phyloP scores from a whole-genome alignment of 2,888 invertebrate genomes.

The Brenthis ino region DNA sequence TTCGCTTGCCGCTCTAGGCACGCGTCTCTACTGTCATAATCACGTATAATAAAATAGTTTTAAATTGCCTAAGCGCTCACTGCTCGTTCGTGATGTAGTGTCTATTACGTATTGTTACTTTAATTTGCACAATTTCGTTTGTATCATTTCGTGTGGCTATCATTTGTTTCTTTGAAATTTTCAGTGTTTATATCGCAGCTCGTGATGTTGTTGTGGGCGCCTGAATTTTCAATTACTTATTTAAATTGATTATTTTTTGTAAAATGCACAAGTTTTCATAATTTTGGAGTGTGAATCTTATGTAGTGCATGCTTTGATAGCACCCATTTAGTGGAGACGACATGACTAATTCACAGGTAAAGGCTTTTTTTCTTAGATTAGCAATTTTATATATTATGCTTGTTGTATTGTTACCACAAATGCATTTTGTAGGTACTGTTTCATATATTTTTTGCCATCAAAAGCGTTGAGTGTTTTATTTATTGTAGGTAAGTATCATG shows the following conservation, averaged over 20 bases:
- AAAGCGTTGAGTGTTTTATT: background rate
- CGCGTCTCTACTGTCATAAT: slow-evolving; percentile 63
- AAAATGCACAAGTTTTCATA: slow-evolving; percentile 73
- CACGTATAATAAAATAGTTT: slow-evolving; percentile 55
- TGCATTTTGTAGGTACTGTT: background rate
- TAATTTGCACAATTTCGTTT: slow-evolving; percentile 53
- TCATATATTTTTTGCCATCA: background rate
- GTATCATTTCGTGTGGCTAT: slow-evolving; percentile 58
- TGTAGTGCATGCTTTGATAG: slow-evolving; percentile 78
- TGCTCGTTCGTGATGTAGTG: slow-evolving; percentile 43
- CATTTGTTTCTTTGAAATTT: slow-evolving; percentile 71
- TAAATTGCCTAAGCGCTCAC: slow-evolving; percentile 49
- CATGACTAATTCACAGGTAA: slow-evolving; percentile 85
- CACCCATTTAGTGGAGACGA: slow-evolving; percentile 69
- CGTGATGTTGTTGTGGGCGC: slow-evolving; percentile 75
- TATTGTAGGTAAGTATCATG: background rate
- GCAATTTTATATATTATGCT: slow-evolving; percentile 1
- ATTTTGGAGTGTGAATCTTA: slow-evolving; percentile 67
- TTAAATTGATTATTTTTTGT: slow-evolving; percentile 66
- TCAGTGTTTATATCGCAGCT: slow-evolving; percentile 73
- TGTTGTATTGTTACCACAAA: slow-evolving; percentile 3
- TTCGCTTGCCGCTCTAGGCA: slow-evolving; percentile 66
- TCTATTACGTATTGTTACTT: slow-evolving; percentile 43
- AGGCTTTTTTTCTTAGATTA: slow-evolving; percentile 48
- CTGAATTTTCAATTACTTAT: slow-evolving; percentile 71